Base-by-base conservation (phyloP, 2,888 invertebrate species). In the Andricus quercusramuli region DNA sequence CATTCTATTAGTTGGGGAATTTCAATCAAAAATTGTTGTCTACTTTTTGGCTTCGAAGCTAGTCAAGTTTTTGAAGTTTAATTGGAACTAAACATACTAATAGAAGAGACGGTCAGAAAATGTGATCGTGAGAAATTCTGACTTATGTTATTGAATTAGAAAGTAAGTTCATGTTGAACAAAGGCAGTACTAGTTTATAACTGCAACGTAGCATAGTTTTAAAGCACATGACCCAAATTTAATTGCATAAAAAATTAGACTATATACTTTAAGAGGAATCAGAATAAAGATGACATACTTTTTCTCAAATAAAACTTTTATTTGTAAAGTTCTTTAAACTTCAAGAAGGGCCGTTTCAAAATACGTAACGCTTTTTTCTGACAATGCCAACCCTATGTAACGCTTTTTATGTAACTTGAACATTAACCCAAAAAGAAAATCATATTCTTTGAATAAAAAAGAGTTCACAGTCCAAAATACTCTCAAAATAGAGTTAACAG, bases 91-190 rank as follows among this genome's bases (percentile, higher is more conserved):
- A 56, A n/a, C 8, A 56, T 56, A n/a, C 9, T n/a, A 56, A n/a
- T 2, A n/a, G n/a, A 65, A 67, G n/a, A 20, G 41, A 13, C 2
- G n/a, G 2, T 41, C 11, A 44, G 13, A 15, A 68, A 68, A 44
- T 68, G 68, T 44, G 22, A 68, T 41, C 41, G 44, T 68, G 68
- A 44, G 68, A 68, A 68, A 47, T 68, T 68, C n/a, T 47, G 6
- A 68, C 41, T 68, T 44, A 25, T 17, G 22, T 68, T 41, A 68
- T 22, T 41, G n/a, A 41, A 22, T n/a, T 37, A 67, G 17, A 37
- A 37, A 22, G 22, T 44, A 44, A 44, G 44, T 68, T 25, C 41
- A 47, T 25, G 44, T 68, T 11, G 5, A 62, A 68, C 44, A 68
- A 22, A 44, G n/a, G 17, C 3, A 17, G 25, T 9, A 37, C 20